phyloP scores from a whole-genome alignment of 1,140 invertebrate species.

The Limonius californicus region DNA sequence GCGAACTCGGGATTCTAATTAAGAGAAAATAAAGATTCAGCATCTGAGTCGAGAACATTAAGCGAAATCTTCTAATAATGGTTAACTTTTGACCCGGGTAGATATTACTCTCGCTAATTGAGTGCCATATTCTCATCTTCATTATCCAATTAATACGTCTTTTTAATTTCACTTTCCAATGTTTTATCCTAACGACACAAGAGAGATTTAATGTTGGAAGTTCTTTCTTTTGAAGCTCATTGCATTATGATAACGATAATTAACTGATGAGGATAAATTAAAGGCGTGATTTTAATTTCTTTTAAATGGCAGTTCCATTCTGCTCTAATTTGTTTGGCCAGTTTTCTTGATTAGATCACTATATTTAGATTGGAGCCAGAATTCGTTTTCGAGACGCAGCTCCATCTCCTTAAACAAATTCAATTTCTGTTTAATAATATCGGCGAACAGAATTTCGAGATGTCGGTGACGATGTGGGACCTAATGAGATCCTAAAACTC shows the following conservation, averaged over 20 bases:
- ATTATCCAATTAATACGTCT: slow-evolving; percentile 29
- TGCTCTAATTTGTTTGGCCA: background rate
- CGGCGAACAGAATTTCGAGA: slow-evolving; percentile 15
- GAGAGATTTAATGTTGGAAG: no score
- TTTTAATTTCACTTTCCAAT: slow-evolving; percentile 12
- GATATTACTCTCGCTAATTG: slow-evolving; percentile 27
- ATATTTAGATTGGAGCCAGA: background rate
- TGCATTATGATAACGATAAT: background rate
- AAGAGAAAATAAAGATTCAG: slow-evolving; percentile 26
- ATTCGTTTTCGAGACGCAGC: slow-evolving; percentile 2
- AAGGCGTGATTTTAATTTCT: no score
- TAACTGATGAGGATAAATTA: background rate
- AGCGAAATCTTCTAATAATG: slow-evolving; percentile 19
- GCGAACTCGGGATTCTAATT: slow-evolving; percentile 24
- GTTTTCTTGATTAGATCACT: background rate
- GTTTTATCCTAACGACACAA: background rate
- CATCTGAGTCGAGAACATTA: slow-evolving; percentile 11
- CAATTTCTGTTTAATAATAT: slow-evolving; percentile 24
- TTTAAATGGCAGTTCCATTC: no score
- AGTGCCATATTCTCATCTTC: slow-evolving; percentile 28
- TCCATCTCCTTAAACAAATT: slow-evolving; percentile 20
- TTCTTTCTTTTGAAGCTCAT: no score
- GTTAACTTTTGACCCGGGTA: slow-evolving; percentile 21
- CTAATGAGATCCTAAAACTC: slow-evolving; percentile 19
- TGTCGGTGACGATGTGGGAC: slow-evolving; percentile 13